These are phyloP conservation scores for Trissolcus basalis DNA, from an alignment of 1,140 invertebrate species.

Conservation along the genomic window DNA sequence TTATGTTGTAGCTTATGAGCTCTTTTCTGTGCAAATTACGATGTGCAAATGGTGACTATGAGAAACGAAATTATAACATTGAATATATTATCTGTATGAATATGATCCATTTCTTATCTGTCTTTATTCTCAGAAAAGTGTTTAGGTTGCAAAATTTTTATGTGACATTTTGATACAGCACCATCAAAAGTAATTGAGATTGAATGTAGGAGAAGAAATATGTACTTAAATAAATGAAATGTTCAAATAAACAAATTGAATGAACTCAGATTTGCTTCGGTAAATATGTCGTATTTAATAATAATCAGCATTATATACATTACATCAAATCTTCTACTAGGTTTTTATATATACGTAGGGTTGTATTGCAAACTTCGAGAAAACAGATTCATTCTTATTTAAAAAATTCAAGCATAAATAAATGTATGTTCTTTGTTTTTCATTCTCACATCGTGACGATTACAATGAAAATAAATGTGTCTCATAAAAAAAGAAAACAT, in stretches of 20 bases:
- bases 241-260: not conserved
- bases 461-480: constrained; percentile 35
- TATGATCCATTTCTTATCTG: no score
- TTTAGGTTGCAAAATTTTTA: not conserved
- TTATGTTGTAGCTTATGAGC: no score
- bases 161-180: not conserved
- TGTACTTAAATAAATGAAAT: no score
- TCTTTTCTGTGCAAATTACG: no score
- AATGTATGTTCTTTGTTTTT: constrained; percentile 12
- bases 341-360: constrained; percentile 36
- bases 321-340: constrained; percentile 53
- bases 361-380: constrained; percentile 39
- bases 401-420: constrained; percentile 22
- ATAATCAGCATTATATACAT: constrained; percentile 56
- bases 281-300: constrained; percentile 54
- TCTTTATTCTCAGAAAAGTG: not conserved
- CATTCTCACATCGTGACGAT: constrained; percentile 25
- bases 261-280: constrained; percentile 4
- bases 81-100: no score
- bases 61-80: no score
- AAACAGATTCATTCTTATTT: constrained; percentile 21
- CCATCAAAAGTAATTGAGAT: no score
- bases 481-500: constrained; percentile 18
- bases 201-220: no score
- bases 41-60: no score